These are phyloP conservation scores for Gadopsis marmoratus DNA, from an alignment of 2,797 vertebrate genomes.

Conservation along the genomic window DNA sequence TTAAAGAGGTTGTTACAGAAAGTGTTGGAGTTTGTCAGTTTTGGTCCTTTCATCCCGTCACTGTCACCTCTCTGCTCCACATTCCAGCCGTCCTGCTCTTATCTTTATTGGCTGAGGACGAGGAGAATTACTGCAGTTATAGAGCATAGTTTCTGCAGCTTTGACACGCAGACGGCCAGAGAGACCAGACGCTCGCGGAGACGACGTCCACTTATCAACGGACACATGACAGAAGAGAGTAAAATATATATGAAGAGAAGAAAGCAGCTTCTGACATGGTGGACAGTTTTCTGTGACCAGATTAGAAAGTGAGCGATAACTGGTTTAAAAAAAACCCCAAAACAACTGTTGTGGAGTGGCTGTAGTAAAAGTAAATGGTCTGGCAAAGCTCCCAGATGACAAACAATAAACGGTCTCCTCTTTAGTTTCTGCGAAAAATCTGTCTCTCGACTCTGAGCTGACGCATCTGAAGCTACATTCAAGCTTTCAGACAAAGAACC, in stretches of 20 bases:
- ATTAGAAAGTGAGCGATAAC: slow-evolving; percentile 32
- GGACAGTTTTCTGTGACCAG: slow-evolving; percentile 3
- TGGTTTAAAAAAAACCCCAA: not conserved
- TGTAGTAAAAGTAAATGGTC: slow-evolving; percentile 64
- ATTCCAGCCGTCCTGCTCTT: slow-evolving; percentile 78
- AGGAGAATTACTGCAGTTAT: slow-evolving; percentile 62
- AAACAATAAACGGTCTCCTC: slow-evolving; percentile 38
- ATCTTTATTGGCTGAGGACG: slow-evolving; percentile 83
- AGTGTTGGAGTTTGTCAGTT: slow-evolving; percentile 51
- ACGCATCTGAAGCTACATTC: too few species aligned
- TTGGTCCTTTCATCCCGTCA: slow-evolving; percentile 60
- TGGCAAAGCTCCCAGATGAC: slow-evolving; percentile 54
- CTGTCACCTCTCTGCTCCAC: slow-evolving; percentile 66
- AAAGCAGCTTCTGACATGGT: slow-evolving; percentile 9
- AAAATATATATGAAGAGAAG: slow-evolving; percentile 25
- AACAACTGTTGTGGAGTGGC: slow-evolving; percentile 5
- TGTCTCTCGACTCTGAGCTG: too few species aligned
- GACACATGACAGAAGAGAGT: slow-evolving; percentile 26
- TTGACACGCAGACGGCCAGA: slow-evolving; percentile 54
- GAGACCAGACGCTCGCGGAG: slow-evolving; percentile 36
- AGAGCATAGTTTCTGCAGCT: slow-evolving; percentile 57
- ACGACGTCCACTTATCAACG: slow-evolving; percentile 61
- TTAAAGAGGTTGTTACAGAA: slow-evolving; percentile 8
- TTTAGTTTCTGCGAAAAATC: not conserved
- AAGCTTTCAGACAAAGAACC: not conserved